phyloP scores from a whole-genome alignment of 2,888 invertebrate species.

The Azorinus chamasolen region DNA sequence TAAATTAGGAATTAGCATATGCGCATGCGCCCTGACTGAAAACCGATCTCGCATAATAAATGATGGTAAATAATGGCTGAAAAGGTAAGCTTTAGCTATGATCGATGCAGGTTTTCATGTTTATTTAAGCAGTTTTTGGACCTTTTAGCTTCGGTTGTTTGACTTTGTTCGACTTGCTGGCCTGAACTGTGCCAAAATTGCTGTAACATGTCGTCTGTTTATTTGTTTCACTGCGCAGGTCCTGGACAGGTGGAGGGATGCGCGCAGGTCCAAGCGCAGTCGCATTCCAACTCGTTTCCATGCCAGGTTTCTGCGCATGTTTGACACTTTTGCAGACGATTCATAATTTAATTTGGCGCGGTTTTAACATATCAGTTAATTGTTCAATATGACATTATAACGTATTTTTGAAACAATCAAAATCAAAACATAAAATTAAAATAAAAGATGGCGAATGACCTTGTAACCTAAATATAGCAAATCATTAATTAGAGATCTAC shows the following conservation, averaged over 20 bases:
- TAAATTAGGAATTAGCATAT: neutral
- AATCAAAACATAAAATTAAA: no score
- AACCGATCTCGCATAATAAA: no score
- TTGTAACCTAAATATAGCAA: neutral
- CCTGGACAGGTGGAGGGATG: slow-evolving; percentile 47
- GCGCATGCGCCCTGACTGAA: slow-evolving; percentile 18
- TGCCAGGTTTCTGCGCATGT: slow-evolving; percentile 65
- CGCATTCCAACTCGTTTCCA: slow-evolving; percentile 88
- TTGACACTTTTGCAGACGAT: slow-evolving; percentile 49
- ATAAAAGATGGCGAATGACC: no score
- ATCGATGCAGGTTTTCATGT: no score
- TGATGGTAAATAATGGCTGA: slow-evolving; percentile 33
- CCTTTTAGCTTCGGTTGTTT: no score
- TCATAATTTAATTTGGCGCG: neutral
- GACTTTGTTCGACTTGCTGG: no score
- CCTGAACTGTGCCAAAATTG: no score
- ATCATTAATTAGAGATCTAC: neutral
- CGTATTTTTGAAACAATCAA: no score
- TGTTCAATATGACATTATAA: no score
- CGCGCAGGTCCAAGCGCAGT: slow-evolving; percentile 99
- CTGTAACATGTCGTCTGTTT: neutral
- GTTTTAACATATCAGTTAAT: no score
- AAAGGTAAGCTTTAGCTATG: neutral
- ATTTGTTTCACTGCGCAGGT: slow-evolving; percentile 55
- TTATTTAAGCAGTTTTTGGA: no score